phyloP scores from a whole-genome alignment of 2,113 vertebrate genomes.

The Gnathonemus echidnorhynchus region DNA sequence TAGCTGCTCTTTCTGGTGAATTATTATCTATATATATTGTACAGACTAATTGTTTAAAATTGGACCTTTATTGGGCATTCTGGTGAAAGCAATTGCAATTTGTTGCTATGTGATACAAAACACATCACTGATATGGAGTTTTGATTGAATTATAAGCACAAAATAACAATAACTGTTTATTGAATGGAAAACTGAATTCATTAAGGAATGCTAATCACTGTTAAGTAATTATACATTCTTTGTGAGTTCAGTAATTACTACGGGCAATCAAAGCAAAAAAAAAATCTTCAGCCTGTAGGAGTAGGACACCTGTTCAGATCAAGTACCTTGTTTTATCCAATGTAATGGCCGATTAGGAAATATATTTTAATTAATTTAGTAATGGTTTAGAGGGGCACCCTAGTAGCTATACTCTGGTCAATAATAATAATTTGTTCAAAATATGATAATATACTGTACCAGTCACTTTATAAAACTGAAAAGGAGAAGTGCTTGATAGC shows the following conservation, averaged over 20 bases:
- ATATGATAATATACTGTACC: neutral
- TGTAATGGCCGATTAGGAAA: neutral
- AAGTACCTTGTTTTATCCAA: neutral
- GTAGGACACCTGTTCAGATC: neutral
- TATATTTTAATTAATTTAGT: neutral
- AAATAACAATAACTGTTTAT: neutral
- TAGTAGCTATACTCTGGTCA: neutral
- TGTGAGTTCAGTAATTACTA: neutral
- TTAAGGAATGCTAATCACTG: neutral
- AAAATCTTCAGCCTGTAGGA: neutral
- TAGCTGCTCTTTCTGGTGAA: neutral
- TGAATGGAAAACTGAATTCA: neutral
- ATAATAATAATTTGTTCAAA: neutral
- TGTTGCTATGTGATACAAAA: neutral
- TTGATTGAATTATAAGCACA: neutral
- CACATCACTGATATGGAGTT: neutral
- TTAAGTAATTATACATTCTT: neutral
- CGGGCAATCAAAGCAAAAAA: neutral
- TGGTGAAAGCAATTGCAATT: neutral
- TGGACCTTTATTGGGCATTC: neutral
- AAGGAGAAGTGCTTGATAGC: neutral
- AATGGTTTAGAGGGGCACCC: neutral
- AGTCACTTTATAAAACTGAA: neutral
- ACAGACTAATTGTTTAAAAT: neutral
- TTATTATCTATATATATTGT: neutral